Conservation (phyloP, 2,888 invertebrate species). For the Ischnura elegans region DNA sequence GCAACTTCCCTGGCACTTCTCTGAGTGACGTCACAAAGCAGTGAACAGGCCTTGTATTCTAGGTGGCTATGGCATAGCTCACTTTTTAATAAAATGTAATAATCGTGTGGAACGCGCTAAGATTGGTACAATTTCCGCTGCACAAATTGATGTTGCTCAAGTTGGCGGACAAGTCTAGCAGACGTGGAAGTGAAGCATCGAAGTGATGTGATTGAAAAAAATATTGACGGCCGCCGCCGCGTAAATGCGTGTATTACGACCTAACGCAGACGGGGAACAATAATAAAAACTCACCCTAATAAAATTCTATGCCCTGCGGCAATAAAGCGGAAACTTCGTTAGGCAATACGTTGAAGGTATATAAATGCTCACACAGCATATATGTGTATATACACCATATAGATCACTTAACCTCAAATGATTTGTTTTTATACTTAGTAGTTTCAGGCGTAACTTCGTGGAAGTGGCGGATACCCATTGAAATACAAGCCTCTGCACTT, state of each 20-base stretch:
- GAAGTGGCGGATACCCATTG: background rate
- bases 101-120: background rate
- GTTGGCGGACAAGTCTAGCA: background rate
- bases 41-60: too few relatives aligned
- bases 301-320: background rate
- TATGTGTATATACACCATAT: too few relatives aligned
- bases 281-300: background rate
- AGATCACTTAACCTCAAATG: background rate
- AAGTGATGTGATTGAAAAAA: background rate
- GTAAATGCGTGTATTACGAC: background rate
- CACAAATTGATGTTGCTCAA: slow-evolving; percentile 6
- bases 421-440: slow-evolving; percentile 3
- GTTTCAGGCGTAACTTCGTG: background rate
- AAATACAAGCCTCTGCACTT: background rate
- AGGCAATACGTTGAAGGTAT: background rate
- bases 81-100: background rate
- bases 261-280: background rate
- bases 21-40: too few relatives aligned
- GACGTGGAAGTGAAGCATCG: background rate
- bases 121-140: background rate
- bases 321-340: background rate
- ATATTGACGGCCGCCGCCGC: background rate
- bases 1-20: too few relatives aligned
- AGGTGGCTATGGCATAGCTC: too few relatives aligned
- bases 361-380: background rate